Evolutionary conservation across 2,888 invertebrate genomes (phyloP).

Genomic region (Folsomia candida): DNA sequence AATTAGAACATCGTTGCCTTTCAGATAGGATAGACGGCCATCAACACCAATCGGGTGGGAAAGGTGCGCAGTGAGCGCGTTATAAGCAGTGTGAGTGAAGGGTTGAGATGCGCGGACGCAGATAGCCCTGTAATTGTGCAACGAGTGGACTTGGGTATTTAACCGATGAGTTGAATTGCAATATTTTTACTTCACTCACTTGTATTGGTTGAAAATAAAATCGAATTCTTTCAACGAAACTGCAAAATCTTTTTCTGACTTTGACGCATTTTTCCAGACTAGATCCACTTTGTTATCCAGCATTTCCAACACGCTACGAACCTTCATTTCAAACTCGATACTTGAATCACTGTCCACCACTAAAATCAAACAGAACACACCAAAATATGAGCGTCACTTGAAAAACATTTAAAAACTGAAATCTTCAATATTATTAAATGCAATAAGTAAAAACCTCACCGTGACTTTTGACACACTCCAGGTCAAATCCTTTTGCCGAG

Average conservation of each 20-base stretch:
- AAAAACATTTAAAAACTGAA: too few species aligned
- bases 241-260: background rate
- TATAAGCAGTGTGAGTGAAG: too few species aligned
- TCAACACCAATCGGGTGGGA: background rate
- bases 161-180: too few species aligned
- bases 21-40: background rate
- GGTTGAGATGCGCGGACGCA: too few species aligned
- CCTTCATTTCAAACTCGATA: background rate
- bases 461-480: slow-evolving; percentile 1
- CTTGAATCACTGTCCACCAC: too few species aligned
- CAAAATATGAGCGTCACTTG: too few species aligned
- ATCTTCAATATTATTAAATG: background rate
- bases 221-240: background rate
- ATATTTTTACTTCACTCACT: too few species aligned
- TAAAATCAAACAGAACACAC: too few species aligned
- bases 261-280: background rate
- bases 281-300: background rate
- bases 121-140: too few species aligned
- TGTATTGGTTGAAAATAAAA: background rate
- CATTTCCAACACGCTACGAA: background rate
- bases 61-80: background rate
- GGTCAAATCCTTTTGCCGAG: background rate
- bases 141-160: too few species aligned
- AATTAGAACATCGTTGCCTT: background rate
- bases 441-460: too few species aligned